Evolutionary conservation across 2,888 invertebrate species (phyloP).

Genomic region (Dryocosmus kuriphilus): DNA sequence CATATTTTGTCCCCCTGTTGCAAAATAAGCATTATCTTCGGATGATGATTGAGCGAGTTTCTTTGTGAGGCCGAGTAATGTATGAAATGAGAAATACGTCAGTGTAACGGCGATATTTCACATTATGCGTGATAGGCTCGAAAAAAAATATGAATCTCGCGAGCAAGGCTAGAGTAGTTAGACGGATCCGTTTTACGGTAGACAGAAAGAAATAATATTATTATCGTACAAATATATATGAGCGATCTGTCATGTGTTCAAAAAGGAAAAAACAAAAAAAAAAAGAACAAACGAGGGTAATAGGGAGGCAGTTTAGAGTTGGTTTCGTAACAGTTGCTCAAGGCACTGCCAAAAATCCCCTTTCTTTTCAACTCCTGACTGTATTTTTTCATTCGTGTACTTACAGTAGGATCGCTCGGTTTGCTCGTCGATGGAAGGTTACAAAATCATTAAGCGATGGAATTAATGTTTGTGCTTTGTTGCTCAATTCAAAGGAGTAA

Average conservation of each 20-base stretch:
- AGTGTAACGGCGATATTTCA: constrained; percentile 68
- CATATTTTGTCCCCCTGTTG: background rate
- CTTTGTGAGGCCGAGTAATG: constrained; percentile 24
- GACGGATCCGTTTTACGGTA: constrained; percentile 61
- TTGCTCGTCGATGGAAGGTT: background rate
- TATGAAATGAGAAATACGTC: constrained; percentile 51
- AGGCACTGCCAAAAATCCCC: constrained; percentile 75
- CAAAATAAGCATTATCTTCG: constrained; percentile 10
- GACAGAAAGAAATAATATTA: constrained; percentile 62
- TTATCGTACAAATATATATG: constrained; percentile 74
- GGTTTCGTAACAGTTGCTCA: constrained; percentile 75
- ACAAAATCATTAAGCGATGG: constrained; percentile 45
- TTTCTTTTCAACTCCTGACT: constrained; percentile 54
- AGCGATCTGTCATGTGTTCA: constrained; percentile 77
- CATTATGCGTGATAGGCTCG: constrained; percentile 72
- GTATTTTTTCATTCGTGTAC: constrained; percentile 55
- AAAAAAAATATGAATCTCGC: constrained; percentile 72
- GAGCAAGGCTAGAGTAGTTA: constrained; percentile 76
- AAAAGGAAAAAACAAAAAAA: constrained; percentile 63
- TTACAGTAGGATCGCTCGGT: constrained; percentile 10
- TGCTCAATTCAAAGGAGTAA: background rate
- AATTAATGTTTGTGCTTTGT: background rate
- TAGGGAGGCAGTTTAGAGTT: constrained; percentile 64
- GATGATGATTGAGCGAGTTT: constrained; percentile 27
- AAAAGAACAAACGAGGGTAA: constrained; percentile 58